Conservation (phyloP, 1,140 invertebrate species). For the Bathynomus jamesi region DNA sequence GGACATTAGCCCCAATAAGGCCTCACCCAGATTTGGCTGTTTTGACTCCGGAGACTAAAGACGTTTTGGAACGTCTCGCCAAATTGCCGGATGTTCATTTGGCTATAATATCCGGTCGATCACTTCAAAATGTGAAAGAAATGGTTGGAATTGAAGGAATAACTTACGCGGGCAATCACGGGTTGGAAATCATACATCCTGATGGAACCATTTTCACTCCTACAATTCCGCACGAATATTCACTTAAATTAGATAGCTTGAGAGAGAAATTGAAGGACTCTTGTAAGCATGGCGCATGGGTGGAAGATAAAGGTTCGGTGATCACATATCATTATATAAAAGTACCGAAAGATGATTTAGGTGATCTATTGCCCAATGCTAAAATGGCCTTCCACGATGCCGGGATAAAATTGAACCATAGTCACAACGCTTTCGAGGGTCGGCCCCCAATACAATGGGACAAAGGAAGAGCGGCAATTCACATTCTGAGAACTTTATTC, state of each 20-base stretch:
- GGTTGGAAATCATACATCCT: conserved; percentile 77
- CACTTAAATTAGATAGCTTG: conserved; percentile 66
- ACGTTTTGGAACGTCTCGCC: conserved; percentile 70
- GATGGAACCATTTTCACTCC: conserved; percentile 84
- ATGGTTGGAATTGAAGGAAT: conserved; percentile 82
- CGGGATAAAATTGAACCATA: conserved; percentile 65
- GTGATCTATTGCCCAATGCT: conserved; percentile 58
- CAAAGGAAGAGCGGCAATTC: conserved; percentile 77
- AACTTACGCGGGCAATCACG: conserved; percentile 84
- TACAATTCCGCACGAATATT: conserved; percentile 76
- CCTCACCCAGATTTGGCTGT: conserved; percentile 80
- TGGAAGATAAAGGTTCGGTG: conserved; percentile 80
- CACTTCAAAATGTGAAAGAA: conserved; percentile 75
- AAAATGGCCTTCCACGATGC: conserved; percentile 60
- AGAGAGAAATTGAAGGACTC: conserved; percentile 68
- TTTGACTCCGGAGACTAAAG: conserved; percentile 72
- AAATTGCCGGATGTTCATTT: conserved; percentile 81
- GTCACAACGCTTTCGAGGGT: conserved; percentile 76
- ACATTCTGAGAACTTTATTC: conserved; percentile 78
- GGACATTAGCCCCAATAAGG: conserved; percentile 76
- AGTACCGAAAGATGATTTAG: conserved; percentile 43
- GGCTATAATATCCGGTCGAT: conserved; percentile 75
- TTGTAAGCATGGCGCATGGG: conserved; percentile 79
- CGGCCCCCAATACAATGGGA: conserved; percentile 84
- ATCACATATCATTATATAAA: conserved; percentile 83